Evolutionary conservation across 2,113 vertebrate species (phyloP).

Genomic region (Tiliqua scincoides): DNA sequence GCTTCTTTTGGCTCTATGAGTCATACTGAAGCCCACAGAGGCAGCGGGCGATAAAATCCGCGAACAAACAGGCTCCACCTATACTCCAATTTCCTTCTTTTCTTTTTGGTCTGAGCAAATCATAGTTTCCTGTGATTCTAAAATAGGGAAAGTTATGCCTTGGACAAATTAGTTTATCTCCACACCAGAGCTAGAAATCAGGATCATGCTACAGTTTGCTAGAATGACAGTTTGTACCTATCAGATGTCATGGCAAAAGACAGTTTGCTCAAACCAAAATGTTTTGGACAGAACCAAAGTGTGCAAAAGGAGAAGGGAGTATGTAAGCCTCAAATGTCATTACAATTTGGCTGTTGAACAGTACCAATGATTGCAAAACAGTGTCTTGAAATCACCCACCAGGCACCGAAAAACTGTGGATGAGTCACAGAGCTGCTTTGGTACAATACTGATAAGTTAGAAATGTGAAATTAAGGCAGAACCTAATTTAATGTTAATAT

Average conservation of each 20-base stretch:
- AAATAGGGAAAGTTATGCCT: neutral
- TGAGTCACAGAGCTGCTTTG: neutral
- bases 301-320: neutral
- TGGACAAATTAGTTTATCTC: neutral
- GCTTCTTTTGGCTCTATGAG: too few relatives aligned
- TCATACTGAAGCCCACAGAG: too few relatives aligned
- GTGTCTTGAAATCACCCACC: neutral
- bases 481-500: neutral
- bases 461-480: neutral
- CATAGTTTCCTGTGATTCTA: neutral
- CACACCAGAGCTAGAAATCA: neutral
- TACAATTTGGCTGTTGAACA: neutral
- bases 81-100: neutral
- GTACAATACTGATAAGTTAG: neutral
- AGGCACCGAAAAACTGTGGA: neutral
- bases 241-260: neutral
- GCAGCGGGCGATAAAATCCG: too few relatives aligned
- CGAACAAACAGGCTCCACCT: too few relatives aligned
- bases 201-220: too few relatives aligned
- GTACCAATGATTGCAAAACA: neutral
- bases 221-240: neutral
- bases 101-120: neutral
- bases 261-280: neutral
- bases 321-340: neutral
- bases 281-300: neutral